Evolutionary conservation across 2,888 invertebrate genomes (phyloP), one percentile per base, ranked within the genome.

Genomic region (Drosophila gaucha): DNA sequence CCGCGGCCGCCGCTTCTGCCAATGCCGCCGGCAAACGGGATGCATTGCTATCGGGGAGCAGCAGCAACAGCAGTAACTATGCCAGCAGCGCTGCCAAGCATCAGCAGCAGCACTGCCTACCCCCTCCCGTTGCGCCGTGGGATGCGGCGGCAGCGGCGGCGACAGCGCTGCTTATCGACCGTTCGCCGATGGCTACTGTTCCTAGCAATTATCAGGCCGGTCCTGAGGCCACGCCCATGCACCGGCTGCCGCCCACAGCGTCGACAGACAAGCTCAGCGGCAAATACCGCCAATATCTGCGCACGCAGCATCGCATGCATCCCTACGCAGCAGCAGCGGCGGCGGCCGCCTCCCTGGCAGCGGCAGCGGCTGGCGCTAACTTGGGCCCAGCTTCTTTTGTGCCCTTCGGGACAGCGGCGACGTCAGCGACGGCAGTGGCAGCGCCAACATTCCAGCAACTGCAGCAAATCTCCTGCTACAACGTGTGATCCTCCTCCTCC

Each of bases 201-300:
- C 92, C 92, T 90, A 91, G 92, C 76, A 92, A 92, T 89, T 91
- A 92, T 90, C 92, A 92, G 90, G 92, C 92, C 68, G 92, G 92
- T 69, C 92, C 92, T 86, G 91, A 92, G 76, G 89, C 90, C 71
- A 90, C 90, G 74, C 87, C 91, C 62, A 83, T 89, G 69, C 85
- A 74, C 55, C 70, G 64, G 55, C 63, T 73, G 73, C 79, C 77
- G 52, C 79, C 67, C 47, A 66, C 67, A n/a, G 57, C 86, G 57
- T 46, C 62, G 12, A 62, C 63, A 9, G 90, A 90, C 30, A 90
- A 90, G 58, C 66, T 90, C 41, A 92, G 93, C 82, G 93, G 93
- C 67, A 93, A 93, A 90, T 93, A 93, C 90, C 92, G 93, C 70
- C 93, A 93, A 90, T 94, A 93, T 87, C 90, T 93, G 86, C 92